Evolutionary conservation across 1,140 invertebrate genomes (phyloP).

Genomic region (Ephestia elutella): DNA sequence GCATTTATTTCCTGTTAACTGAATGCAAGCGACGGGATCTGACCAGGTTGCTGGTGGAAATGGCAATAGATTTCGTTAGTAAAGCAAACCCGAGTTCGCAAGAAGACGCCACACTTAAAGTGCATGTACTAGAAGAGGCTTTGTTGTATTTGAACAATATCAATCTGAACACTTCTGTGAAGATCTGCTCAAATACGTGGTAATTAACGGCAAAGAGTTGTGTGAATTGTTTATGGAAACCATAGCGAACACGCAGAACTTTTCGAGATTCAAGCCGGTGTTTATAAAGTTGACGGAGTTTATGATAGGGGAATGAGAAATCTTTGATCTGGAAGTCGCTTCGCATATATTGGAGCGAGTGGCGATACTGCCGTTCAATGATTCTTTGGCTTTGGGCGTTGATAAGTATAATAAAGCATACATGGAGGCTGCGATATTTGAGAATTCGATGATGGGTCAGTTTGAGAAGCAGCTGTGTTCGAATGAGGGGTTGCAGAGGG

Average conservation of each 20-base stretch:
- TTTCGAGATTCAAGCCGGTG: conserved; percentile 48
- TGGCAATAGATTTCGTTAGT: conserved; percentile 37
- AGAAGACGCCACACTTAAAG: conserved; percentile 23
- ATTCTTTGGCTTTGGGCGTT: conserved; percentile 30
- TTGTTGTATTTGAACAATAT: conserved; percentile 45
- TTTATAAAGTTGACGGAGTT: conserved; percentile 50
- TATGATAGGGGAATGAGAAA: conserved; percentile 29
- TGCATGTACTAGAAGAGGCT: conserved; percentile 33
- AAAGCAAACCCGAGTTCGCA: conserved; percentile 14
- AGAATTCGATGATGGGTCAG: conserved; percentile 30
- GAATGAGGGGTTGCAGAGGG: conserved; percentile 26
- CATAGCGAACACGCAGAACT: conserved; percentile 53
- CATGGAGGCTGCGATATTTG: conserved; percentile 38
- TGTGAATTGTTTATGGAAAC: conserved; percentile 45
- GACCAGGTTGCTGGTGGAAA: conserved; percentile 40
- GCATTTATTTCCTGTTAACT: conserved; percentile 34
- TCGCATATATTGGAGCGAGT: conserved; percentile 45
- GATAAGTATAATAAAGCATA: conserved; percentile 40
- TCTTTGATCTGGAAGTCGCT: conserved; percentile 33
- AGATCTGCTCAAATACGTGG: conserved; percentile 32
- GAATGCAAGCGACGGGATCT: conserved; percentile 37
- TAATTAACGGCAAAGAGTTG: conserved; percentile 14
- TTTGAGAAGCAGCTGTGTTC: conserved; percentile 38
- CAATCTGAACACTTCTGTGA: conserved; percentile 28
- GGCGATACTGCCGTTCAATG: conserved; percentile 47